Evolutionary conservation across 2,888 invertebrate species (phyloP), one percentile per base, ranked within the genome.

Genomic region (Salpingus planirostris): DNA sequence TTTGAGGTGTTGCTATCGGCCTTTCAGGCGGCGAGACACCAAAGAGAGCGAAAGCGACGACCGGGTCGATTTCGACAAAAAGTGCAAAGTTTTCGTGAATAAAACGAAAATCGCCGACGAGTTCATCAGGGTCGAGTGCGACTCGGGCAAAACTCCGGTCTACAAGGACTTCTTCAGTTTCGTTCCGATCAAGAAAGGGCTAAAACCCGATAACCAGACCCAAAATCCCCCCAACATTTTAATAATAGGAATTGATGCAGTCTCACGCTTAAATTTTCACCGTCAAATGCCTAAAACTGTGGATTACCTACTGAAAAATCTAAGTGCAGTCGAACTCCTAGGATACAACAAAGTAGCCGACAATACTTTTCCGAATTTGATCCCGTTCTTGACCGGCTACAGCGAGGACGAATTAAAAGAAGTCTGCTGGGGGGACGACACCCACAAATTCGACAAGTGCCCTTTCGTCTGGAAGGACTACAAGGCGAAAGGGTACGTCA

Each of bases 301-400:
- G 11, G 58, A 68, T 2, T 74, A 70, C 45, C 65, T 89, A 29
- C 11, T 31, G 11, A 66, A 71, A 35, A 40, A 57, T 26, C 65
- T 84, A 38, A 71, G 72, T 8, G 80, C 80, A 21, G 71, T 86
- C 29, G 89, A 89, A 57, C 69, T 95, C 57, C 62, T 81, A 44
- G 95, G 93, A 3, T 92, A 89, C 62, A 91, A 87, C 57, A 95
- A 93, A 71, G 84, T 95, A 5, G 95, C 80, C 2, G 93, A 93
- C 61, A 95, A 93, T 60, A 93, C 93, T 0, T 92, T 86, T 58
- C 90, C 91, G 1, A 95, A 95, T 61, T 60, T 95, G 36, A 74
- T 85, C 4, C 85, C 93, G 0, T 72, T 88, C 40, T 65, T 92
- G 7, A 76, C 79, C 2, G 92, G 92, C 0, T 57, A 79, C 24